Base-by-base conservation (phyloP, 2,888 invertebrate genomes). In the Carabus problematicus region DNA sequence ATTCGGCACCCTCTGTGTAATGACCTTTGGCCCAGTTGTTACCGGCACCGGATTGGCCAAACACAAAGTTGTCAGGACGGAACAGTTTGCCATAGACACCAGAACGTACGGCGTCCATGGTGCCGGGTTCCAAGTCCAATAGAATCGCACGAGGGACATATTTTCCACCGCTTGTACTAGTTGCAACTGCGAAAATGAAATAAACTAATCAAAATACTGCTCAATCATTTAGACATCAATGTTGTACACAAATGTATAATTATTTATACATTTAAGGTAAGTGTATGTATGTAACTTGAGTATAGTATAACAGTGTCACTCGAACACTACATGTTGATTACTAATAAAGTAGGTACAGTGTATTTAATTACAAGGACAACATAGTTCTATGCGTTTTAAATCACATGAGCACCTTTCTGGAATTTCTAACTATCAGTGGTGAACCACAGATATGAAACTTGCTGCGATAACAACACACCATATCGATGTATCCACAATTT, bases 11-110 rank as follows among this genome's bases (percentile, higher is more conserved):
- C 83, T 95, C 95, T 16, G 95, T 95, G 83, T 95, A 95, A 78
- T 95, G 94, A n/a, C 96, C 80, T 86, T 89, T 77, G 73, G 94
- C 94, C 95, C 94, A 95, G 82, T 95, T 95, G 83, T 95, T 95
- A 59, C 94, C 94, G 49, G 89, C 89, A 19, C 89, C 89, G 12
- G 85, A 85, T 77, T 84, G 84, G 3, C 89, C 92, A 75, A 93
- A 94, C 2, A 95, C 93, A 79, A 93, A 95, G 83, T 94, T 95
- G 81, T 95, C 94, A 8, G 95, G 95, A 62, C 94, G 88, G 87
- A 95, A 95, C 71, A 95, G 88, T 78, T 91, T 90, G n/a, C 95
- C 95, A 83, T 91, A 94, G 64, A 84, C 86, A 60, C 94, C 93
- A 71, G 94, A 92, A 73, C 94, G 88, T 61, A 95, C 94, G 61